Percentiles rank a stretch among this genome's conserved stretches.
phyloP scores from a whole-genome alignment of 2,888 invertebrate genomes.

The Venusia cambrica region DNA sequence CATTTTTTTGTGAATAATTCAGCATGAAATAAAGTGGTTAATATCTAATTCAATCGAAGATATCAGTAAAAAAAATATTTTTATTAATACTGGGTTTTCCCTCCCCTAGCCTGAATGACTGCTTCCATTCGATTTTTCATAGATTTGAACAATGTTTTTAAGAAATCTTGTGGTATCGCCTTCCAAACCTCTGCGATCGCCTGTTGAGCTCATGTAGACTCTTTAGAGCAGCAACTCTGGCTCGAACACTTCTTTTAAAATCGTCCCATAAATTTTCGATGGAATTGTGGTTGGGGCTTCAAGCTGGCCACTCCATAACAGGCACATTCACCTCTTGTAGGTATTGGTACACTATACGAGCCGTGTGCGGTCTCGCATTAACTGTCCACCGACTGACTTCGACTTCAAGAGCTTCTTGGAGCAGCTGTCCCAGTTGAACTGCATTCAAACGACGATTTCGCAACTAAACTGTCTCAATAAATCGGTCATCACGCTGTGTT shows the following conservation, averaged over 20 bases:
- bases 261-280: constrained; percentile 8
- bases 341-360: constrained; percentile 2
- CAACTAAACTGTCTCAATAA: constrained; percentile 7
- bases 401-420: constrained; percentile 8
- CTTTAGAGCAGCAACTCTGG: too few relatives aligned
- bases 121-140: constrained; percentile 10
- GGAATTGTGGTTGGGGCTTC: constrained; percentile 5
- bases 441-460: constrained; percentile 14
- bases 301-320: constrained; percentile 6
- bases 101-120: constrained; percentile 4
- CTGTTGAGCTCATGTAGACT: constrained; percentile 1
- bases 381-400: constrained; percentile 13
- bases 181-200: constrained; percentile 1
- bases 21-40: too few relatives aligned
- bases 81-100: background rate
- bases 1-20: too few relatives aligned
- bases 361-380: constrained; percentile 12
- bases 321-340: constrained; percentile 4
- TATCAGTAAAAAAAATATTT: too few relatives aligned
- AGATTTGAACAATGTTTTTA: too few relatives aligned
- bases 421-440: constrained; percentile 10
- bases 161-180: too few relatives aligned
- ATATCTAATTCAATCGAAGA: too few relatives aligned
- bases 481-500: constrained; percentile 10
- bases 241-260: too few relatives aligned